Evolutionary conservation across 2,797 vertebrate species (phyloP).

Genomic region (Chelmon rostratus): DNA sequence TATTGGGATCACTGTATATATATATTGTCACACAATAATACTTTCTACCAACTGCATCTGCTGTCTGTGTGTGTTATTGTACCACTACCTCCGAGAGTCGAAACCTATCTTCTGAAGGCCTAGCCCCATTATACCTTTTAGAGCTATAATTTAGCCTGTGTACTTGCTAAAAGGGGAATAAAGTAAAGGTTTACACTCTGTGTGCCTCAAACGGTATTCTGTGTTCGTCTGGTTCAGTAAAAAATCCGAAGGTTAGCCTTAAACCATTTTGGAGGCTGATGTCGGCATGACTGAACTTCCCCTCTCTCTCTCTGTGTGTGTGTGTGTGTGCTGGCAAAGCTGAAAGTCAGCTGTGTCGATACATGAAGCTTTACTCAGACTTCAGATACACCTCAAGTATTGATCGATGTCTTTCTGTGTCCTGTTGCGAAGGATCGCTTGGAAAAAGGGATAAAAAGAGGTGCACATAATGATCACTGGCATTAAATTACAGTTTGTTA

Average conservation of each 20-base stretch:
- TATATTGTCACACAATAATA: too few species aligned
- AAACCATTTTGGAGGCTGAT: slow-evolving; percentile 59
- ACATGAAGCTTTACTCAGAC: slow-evolving; percentile 46
- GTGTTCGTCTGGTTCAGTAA: slow-evolving; percentile 70
- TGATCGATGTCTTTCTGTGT: slow-evolving; percentile 28
- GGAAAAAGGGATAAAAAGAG: neutral
- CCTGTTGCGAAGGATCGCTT: slow-evolving; percentile 11
- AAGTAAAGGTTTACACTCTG: slow-evolving; percentile 84
- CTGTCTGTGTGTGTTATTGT: too few species aligned
- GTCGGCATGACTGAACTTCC: slow-evolving; percentile 54
- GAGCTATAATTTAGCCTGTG: too few species aligned
- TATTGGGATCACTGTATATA: too few species aligned
- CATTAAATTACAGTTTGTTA: neutral
- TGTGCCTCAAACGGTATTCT: slow-evolving; percentile 77
- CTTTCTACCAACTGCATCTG: too few species aligned
- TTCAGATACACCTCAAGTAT: slow-evolving; percentile 30
- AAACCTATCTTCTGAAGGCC: too few species aligned
- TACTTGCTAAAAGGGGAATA: slow-evolving; percentile 86
- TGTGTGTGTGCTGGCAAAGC: slow-evolving; percentile 47
- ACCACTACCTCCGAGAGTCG: too few species aligned
- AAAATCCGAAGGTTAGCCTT: slow-evolving; percentile 67
- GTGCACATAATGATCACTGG: neutral
- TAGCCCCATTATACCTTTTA: too few species aligned
- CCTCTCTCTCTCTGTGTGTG: slow-evolving; percentile 35
- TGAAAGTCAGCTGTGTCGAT: slow-evolving; percentile 65